Conservation (phyloP, 37 sponge, comb jelly and placozoan species). For the Bolinopsis microptera region DNA sequence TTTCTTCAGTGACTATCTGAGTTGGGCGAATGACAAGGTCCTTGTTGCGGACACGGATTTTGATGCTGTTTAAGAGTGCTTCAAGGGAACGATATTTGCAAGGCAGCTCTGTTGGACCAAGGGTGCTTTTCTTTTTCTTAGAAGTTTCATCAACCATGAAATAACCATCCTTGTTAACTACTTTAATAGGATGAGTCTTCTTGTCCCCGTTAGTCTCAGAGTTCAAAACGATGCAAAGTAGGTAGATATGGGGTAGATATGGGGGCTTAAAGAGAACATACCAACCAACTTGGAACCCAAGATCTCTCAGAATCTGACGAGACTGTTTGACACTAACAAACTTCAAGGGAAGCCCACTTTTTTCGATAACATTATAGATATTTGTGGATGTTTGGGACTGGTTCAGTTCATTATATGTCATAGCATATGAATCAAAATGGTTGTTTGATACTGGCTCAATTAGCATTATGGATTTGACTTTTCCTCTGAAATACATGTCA, state of each 20-base stretch:
- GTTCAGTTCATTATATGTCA: conserved; percentile 57
- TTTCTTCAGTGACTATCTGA: conserved; percentile 56
- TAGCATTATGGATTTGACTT: conserved; percentile 24
- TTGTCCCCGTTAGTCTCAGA: background rate
- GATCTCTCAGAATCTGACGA: conserved; percentile 6
- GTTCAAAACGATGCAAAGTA: conserved; percentile 11
- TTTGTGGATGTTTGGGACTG: conserved; percentile 22
- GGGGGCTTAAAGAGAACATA: conserved; percentile 6
- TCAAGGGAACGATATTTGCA: conserved; percentile 12
- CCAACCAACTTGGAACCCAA: conserved; percentile 47
- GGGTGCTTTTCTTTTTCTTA: background rate
- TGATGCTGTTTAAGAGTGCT: conserved; percentile 3
- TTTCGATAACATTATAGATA: conserved; percentile 50
- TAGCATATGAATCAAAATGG: conserved; percentile 25
- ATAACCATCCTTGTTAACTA: background rate
- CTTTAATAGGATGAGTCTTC: background rate
- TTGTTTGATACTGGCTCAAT: background rate
- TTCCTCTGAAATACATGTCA: conserved; percentile 8
- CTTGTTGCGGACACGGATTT: background rate
- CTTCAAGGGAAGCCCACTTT: background rate
- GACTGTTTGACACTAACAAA: conserved; percentile 3
- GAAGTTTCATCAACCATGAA: conserved; percentile 11
- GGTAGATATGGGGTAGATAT: conserved; percentile 13
- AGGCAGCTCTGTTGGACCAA: background rate
- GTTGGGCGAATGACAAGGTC: background rate